phyloP scores from a whole-genome alignment of 2,888 invertebrate genomes.

The Bellardia pandia region DNA sequence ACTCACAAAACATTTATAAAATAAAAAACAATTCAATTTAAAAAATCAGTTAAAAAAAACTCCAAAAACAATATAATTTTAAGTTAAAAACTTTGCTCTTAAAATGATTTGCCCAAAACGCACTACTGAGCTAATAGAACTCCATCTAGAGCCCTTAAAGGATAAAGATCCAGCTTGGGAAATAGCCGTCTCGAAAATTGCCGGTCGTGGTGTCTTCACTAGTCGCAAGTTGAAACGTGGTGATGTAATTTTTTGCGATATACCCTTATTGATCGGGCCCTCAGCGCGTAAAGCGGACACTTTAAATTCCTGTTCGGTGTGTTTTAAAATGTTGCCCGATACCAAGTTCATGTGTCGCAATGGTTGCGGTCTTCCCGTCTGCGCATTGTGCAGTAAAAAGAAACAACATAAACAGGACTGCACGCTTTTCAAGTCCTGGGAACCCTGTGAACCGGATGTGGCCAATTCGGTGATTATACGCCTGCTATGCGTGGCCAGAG shows the following conservation, averaged over 20 bases:
- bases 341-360: conserved; percentile 85
- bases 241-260: conserved; percentile 90
- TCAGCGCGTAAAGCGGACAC: conserved; percentile 85
- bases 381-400: conserved; percentile 87
- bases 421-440: conserved; percentile 86
- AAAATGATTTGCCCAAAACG: conserved; percentile 82
- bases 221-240: conserved; percentile 87
- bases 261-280: conserved; percentile 89
- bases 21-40: conserved; percentile 1
- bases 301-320: conserved; percentile 87
- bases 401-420: conserved; percentile 88
- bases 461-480: conserved; percentile 82
- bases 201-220: conserved; percentile 90
- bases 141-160: conserved; percentile 81
- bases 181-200: conserved; percentile 86
- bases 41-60: not conserved
- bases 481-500: conserved; percentile 80
- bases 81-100: not conserved
- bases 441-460: conserved; percentile 84
- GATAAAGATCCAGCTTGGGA: conserved; percentile 85
- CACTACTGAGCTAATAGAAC: conserved; percentile 80
- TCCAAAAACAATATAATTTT: not conserved
- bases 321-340: conserved; percentile 85
- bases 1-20: not conserved
- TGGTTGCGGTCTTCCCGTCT: conserved; percentile 89